Percentiles rank a stretch among this genome's conserved stretches.
Conservation (phyloP, 2,797 vertebrate genomes). For the Orestias chungarensis region DNA sequence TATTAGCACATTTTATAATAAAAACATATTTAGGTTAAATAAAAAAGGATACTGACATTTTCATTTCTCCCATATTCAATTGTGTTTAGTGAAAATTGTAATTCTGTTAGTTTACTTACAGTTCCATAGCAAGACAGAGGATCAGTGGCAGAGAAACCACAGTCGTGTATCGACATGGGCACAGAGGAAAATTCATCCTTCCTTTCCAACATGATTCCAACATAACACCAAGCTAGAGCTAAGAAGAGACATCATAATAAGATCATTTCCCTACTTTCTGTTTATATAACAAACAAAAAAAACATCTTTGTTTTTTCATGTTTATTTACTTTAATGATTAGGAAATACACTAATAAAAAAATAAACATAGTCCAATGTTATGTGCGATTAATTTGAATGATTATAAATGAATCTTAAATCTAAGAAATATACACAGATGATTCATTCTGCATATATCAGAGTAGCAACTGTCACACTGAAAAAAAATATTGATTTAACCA, state of each 20-base stretch:
- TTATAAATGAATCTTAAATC: no score
- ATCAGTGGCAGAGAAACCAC: constrained; percentile 81
- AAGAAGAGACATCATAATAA: not conserved
- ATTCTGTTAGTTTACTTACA: constrained; percentile 56
- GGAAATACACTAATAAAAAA: no score
- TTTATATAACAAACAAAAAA: not conserved
- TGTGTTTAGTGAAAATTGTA: not conserved
- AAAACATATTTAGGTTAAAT: no score
- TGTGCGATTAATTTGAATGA: no score
- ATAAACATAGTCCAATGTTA: no score
- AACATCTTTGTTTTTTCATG: not conserved
- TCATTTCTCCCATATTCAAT: not conserved
- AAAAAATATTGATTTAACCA: not conserved
- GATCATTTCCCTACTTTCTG: not conserved
- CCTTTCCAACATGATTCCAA: constrained; percentile 86
- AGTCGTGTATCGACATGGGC: constrained; percentile 85
- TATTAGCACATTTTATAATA: not conserved
- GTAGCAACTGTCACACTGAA: not conserved
- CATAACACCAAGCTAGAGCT: constrained; percentile 87
- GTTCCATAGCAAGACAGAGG: constrained; percentile 84
- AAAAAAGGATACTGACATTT: no score
- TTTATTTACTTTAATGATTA: no score
- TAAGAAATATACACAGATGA: not conserved
- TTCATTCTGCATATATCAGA: not conserved
- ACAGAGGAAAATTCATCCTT: constrained; percentile 81